Evolutionary conservation across 2,797 vertebrate genomes (phyloP), one percentile per base, ranked within the genome.

Genomic region (Platalea minor): DNA sequence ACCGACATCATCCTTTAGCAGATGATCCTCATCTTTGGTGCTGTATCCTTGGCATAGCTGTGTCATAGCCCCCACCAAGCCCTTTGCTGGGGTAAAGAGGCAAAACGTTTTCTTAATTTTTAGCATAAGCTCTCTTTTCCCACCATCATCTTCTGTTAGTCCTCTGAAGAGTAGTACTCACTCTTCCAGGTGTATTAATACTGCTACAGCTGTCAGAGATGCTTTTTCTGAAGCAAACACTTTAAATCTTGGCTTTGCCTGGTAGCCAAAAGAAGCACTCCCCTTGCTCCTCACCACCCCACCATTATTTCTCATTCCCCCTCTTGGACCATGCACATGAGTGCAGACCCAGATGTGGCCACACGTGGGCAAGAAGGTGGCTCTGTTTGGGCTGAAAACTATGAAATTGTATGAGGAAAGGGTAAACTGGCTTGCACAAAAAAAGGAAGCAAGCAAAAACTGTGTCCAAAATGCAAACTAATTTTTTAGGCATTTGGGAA

Each of bases 321-420:
- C 5, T 61, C 25, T 85, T 23, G 31, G 33, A 26, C 21, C 37
- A 24, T 0, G 1, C 8, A 6, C 0, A 0, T 7, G 24, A 76
- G 5, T 11, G 17, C 13, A 70, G 17, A 15, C 48, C 15, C 57
- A 41, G 7, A 11, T 74, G 17, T 9, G 29, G 29, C 26, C 50
- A 75, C 46, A n/a, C 0, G 3, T 10, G n/a, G 35, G 21, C 11
- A 59, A 74, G 39, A 39, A 53, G 8, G 15, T 4, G 5, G 3
- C 17, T 81, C 3, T 48, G 5, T 37, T 31, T 59, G 57, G 28
- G 26, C 5, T 69, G 25, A 78, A 88, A 75, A 17, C 17, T 43
- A 4, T 2, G 50, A 43, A 46, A n/a, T 4, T 53, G 0, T 20
- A 8, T 5, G 17, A 89, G 7, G 28, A 57, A n/a, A 37, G 14